These are phyloP conservation scores for Nephrotoma appendiculata DNA, from an alignment of 2,888 invertebrate species.

Conservation along the genomic window DNA sequence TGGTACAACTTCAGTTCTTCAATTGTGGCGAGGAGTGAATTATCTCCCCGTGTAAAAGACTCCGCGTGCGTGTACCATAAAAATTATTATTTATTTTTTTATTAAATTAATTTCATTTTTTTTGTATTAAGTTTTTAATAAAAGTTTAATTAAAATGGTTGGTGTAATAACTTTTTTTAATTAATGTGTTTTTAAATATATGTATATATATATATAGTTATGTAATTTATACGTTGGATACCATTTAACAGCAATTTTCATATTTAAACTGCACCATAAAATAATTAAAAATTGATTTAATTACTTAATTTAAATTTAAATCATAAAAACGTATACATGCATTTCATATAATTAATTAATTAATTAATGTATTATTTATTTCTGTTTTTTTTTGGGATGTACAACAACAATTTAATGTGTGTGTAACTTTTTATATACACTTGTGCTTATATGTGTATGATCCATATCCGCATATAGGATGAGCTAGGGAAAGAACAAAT, in stretches of 20 bases:
- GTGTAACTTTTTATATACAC: not conserved
- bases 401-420: not conserved
- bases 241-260: not conserved
- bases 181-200: not conserved
- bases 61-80: not conserved
- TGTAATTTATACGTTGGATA: not conserved
- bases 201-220: not conserved
- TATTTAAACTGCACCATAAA: not conserved
- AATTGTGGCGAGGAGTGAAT: not conserved
- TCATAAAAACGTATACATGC: not conserved
- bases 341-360: not conserved
- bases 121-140: no score
- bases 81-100: not conserved
- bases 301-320: not conserved
- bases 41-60: not conserved
- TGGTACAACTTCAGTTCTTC: not conserved
- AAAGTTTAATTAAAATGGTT: not conserved
- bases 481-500: conserved; percentile 67
- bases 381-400: not conserved
- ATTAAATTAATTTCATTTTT: no score
- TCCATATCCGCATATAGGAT: conserved; percentile 39
- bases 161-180: not conserved
- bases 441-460: not conserved
- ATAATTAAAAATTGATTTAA: not conserved
- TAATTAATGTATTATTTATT: not conserved